These are phyloP conservation scores for Osmerus eperlanus DNA, from an alignment of 2,113 vertebrate species.

Conservation along the genomic window DNA sequence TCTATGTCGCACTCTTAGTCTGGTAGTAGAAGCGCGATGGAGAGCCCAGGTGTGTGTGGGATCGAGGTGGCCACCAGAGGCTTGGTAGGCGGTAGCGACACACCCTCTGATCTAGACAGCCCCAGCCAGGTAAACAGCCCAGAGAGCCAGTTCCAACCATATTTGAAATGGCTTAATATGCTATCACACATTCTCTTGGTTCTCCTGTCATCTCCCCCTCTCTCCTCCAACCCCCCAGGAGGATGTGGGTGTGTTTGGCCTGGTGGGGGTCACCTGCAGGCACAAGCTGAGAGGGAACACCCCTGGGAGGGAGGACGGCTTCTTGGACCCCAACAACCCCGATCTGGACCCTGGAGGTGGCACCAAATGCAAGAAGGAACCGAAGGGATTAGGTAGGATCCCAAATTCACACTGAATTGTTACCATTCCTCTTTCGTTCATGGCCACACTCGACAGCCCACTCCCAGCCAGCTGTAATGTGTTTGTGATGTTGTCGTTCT, in stretches of 20 bases:
- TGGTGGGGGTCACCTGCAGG: constrained; percentile 62
- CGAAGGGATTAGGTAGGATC: constrained; percentile 81
- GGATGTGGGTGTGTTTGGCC: constrained; percentile 61
- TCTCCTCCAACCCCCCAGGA: constrained; percentile 31
- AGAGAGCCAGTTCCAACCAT: neutral
- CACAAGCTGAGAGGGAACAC: constrained; percentile 81
- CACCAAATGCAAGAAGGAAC: constrained; percentile 74
- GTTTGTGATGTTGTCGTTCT: neutral
- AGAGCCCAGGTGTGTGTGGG: constrained; percentile 72
- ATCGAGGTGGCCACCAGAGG: constrained; percentile 71
- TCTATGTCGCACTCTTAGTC: neutral
- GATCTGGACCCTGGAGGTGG: constrained; percentile 79
- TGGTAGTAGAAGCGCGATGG: constrained; percentile 69
- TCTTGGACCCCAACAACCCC: constrained; percentile 80
- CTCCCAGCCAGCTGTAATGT: neutral
- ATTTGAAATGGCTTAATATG: neutral
- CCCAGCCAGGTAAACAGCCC: constrained; percentile 54
- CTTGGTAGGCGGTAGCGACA: constrained; percentile 69
- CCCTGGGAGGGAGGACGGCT: constrained; percentile 82
- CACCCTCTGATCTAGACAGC: constrained; percentile 67
- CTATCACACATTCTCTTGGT: neutral
- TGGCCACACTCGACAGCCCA: too few relatives aligned
- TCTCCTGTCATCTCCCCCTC: constrained; percentile 16
- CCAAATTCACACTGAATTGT: too few relatives aligned
- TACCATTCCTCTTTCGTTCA: neutral